Conservation (phyloP, 2,113 vertebrate species). For the Martes martes region DNA sequence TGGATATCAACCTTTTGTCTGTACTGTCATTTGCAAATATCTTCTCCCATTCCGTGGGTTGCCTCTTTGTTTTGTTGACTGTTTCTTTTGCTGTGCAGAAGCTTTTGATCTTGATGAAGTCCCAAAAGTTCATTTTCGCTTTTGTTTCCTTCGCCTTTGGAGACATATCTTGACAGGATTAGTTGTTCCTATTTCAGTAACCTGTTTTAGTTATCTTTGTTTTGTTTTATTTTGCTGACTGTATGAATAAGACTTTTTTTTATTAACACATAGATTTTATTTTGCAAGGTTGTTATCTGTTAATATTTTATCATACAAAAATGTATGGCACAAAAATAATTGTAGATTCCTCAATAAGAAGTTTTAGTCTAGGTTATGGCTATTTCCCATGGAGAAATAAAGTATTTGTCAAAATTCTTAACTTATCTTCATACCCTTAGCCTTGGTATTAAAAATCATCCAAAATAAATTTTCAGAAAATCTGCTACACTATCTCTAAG, state of each 20-base stretch:
- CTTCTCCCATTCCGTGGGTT: too few species aligned
- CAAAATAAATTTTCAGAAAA: not conserved
- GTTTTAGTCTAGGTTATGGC: not conserved
- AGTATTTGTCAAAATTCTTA: not conserved
- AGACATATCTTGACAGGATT: not conserved
- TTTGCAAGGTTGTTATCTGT: not conserved
- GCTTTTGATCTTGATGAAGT: too few species aligned
- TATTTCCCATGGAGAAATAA: not conserved
- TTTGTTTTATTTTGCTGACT: not conserved
- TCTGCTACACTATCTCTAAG: not conserved
- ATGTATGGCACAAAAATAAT: not conserved
- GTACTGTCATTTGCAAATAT: too few species aligned
- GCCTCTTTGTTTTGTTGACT: too few species aligned
- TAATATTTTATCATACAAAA: not conserved
- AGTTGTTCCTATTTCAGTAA: not conserved
- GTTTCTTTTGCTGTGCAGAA: too few species aligned
- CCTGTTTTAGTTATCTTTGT: not conserved
- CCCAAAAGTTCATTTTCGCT: too few species aligned
- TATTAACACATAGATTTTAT: not conserved
- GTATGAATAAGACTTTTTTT: not conserved
- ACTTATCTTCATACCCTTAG: not conserved
- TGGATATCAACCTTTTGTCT: too few species aligned
- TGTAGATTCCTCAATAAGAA: not conserved
- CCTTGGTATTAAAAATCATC: not conserved
- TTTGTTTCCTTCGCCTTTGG: too few species aligned